Conservation (phyloP, 1,140 invertebrate genomes). For the Episyrphus balteatus region DNA sequence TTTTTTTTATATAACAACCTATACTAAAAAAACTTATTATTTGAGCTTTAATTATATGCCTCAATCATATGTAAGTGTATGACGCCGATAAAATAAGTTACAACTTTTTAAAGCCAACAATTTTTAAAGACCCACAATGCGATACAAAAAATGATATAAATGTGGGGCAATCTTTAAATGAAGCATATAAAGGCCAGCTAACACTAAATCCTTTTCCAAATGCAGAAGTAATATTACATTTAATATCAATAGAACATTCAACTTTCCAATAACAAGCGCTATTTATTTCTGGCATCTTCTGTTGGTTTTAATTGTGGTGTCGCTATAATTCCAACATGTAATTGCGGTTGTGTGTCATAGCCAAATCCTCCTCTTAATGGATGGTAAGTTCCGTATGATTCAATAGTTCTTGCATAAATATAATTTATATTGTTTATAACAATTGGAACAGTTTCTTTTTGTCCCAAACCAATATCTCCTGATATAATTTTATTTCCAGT, state of each 20-base stretch:
- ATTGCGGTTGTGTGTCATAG: slow-evolving; percentile 7
- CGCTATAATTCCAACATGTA: slow-evolving; percentile 8
- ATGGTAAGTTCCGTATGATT: slow-evolving; percentile 8
- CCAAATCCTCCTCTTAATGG: slow-evolving; percentile 4
- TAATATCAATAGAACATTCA: slow-evolving; percentile 3
- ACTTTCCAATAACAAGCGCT: slow-evolving; percentile 5
- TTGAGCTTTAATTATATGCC: too few relatives aligned
- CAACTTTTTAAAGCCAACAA: too few relatives aligned
- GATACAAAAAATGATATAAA: too few relatives aligned
- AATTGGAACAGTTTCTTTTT: neutral
- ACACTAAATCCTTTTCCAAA: too few relatives aligned
- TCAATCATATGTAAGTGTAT: too few relatives aligned
- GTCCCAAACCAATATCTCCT: too few relatives aligned
- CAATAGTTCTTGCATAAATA: slow-evolving; percentile 3
- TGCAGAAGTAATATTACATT: slow-evolving; percentile 5
- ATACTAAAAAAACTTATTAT: too few relatives aligned
- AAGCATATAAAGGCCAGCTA: too few relatives aligned
- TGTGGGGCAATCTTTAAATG: too few relatives aligned
- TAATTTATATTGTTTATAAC: slow-evolving; percentile 4
- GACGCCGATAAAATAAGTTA: too few relatives aligned
- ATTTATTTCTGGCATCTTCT: neutral
- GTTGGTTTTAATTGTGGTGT: slow-evolving; percentile 9
- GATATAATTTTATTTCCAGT: neutral
- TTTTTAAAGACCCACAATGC: too few relatives aligned
- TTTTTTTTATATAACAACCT: too few relatives aligned